A percentile compares a stretch with the other conserved stretches of the same genome.
Conservation (phyloP, 2,113 vertebrate species). For the Salminus brasiliensis region DNA sequence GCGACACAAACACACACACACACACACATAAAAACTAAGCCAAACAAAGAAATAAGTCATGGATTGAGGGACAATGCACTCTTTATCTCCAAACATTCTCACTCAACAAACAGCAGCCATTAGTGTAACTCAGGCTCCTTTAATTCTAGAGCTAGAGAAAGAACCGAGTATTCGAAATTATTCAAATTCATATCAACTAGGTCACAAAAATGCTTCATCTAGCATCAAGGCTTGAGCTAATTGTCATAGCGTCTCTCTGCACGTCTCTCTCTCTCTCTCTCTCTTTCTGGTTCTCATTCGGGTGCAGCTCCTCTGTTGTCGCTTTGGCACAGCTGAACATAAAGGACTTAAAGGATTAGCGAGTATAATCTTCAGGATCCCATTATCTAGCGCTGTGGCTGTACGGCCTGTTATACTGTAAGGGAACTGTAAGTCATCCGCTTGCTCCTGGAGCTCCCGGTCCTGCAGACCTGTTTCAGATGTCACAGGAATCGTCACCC, state of each 20-base stretch:
- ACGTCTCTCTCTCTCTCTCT: not conserved
- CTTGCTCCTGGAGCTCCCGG: not conserved
- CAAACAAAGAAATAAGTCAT: conserved; percentile 10
- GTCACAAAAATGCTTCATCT: conserved; percentile 26
- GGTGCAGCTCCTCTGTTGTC: conserved; percentile 5
- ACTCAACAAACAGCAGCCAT: conserved; percentile 22
- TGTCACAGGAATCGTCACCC: not conserved
- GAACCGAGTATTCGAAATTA: not conserved
- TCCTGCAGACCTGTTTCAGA: not conserved
- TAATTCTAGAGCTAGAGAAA: not conserved
- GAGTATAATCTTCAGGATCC: conserved; percentile 39
- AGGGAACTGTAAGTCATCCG: not conserved
- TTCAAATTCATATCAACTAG: conserved; percentile 28
- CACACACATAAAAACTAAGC: not conserved
- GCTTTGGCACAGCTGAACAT: conserved; percentile 43
- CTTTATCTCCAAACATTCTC: not conserved
- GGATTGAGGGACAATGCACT: not conserved
- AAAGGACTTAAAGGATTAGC: conserved; percentile 50
- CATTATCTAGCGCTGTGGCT: conserved; percentile 40
- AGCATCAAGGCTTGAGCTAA: conserved; percentile 14
- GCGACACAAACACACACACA: not conserved
- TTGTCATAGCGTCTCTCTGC: not conserved
- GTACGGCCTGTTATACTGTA: conserved; percentile 12
- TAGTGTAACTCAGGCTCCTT: not conserved
- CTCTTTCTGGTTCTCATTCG: not conserved